These are phyloP conservation scores for Actinemys pallida DNA, from an alignment of 2,113 vertebrate species.

Conservation along the genomic window DNA sequence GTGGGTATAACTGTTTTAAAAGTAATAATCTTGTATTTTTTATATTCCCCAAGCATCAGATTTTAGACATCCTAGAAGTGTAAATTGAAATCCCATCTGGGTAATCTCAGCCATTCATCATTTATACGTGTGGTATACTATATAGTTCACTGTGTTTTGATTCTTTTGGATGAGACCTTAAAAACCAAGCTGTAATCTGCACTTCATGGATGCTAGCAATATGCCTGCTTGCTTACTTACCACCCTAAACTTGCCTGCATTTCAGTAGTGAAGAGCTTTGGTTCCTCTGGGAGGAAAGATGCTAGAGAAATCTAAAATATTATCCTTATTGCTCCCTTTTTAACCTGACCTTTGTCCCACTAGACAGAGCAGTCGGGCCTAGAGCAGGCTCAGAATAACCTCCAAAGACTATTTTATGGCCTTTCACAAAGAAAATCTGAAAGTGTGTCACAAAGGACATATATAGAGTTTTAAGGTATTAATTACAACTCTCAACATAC, in stretches of 20 bases:
- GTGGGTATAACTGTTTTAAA: not conserved
- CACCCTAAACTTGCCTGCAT: not conserved
- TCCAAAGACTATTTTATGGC: not conserved
- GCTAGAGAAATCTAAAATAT: not conserved
- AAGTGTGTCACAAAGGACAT: not conserved
- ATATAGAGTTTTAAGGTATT: not conserved
- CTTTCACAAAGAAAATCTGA: not conserved
- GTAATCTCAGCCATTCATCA: not conserved
- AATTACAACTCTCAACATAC: not conserved
- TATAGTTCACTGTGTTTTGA: not conserved
- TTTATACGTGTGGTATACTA: fast-evolving
- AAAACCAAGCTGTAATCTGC: not conserved
- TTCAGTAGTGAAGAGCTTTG: not conserved
- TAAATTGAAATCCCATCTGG: not conserved
- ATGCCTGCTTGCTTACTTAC: not conserved
- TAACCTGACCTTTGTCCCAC: not conserved
- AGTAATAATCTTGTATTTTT: not conserved
- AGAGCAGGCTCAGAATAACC: not conserved
- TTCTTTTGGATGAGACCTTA: not conserved
- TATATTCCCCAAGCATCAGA: not conserved
- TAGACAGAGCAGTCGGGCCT: fast-evolving
- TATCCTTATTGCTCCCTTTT: not conserved
- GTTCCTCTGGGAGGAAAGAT: fast-evolving
- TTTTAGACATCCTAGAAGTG: not conserved
- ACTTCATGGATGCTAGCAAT: fast-evolving